These are phyloP conservation scores for Tachysurus fulvidraco DNA, from an alignment of 2,113 vertebrate species.

Conservation along the genomic window DNA sequence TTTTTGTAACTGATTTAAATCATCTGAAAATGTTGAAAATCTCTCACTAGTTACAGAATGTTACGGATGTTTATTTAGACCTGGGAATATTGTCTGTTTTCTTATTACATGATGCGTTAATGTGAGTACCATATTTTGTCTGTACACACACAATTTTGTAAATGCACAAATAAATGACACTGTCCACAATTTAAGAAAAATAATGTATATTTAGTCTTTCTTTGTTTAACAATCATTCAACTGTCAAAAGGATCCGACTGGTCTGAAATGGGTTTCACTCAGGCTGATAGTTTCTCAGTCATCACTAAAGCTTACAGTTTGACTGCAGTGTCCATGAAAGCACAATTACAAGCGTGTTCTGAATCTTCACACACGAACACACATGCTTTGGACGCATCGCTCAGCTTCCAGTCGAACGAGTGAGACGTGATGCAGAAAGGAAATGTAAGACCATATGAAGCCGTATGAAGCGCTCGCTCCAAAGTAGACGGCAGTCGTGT, in stretches of 20 bases:
- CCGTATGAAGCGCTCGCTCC: constrained; percentile 9
- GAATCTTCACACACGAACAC: not conserved
- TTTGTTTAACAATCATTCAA: constrained; percentile 61
- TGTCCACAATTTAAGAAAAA: constrained; percentile 70
- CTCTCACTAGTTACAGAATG: not conserved
- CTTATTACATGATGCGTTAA: constrained; percentile 16
- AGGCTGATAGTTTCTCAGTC: constrained; percentile 62
- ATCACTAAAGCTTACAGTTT: constrained; percentile 60
- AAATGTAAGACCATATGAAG: constrained; percentile 1
- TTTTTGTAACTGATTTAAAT: not conserved
- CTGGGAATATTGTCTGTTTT: not conserved
- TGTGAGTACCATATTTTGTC: not conserved
- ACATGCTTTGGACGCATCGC: not conserved
- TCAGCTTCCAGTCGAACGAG: not conserved
- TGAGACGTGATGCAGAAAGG: constrained; percentile 4
- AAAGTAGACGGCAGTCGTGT: constrained; percentile 24
- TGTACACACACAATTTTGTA: constrained; percentile 48
- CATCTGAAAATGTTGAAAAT: not conserved
- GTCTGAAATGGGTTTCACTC: constrained; percentile 69
- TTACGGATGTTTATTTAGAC: not conserved
- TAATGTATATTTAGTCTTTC: constrained; percentile 73
- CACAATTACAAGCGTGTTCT: not conserved
- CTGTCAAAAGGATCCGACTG: constrained; percentile 67
- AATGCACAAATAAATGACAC: constrained; percentile 56
- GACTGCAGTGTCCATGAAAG: constrained; percentile 9